Evolutionary conservation across 1,140 invertebrate genomes (phyloP).

Genomic region (Condylostylus longicornis): DNA sequence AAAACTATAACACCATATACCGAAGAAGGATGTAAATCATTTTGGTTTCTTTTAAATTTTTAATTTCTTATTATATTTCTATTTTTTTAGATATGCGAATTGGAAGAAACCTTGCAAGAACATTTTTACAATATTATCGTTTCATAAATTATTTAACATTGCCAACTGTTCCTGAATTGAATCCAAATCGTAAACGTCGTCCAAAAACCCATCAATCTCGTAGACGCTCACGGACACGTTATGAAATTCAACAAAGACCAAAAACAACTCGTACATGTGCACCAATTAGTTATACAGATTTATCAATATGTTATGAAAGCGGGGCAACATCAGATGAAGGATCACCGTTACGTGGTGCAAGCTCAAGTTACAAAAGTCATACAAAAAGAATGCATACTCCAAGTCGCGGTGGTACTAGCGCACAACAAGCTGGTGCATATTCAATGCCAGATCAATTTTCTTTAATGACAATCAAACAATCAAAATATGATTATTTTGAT

Average conservation of each 20-base stretch:
- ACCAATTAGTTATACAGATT: constrained; percentile 41
- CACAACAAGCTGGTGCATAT: constrained; percentile 12
- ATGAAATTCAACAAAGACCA: constrained; percentile 36
- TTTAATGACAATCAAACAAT: constrained; percentile 26
- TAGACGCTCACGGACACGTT: constrained; percentile 32
- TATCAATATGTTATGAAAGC: constrained; percentile 40
- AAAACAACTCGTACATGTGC: constrained; percentile 40
- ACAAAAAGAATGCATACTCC: too few species aligned
- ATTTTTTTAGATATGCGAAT: constrained; percentile 40
- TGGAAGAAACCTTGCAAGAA: constrained; percentile 58
- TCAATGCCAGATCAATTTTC: constrained; percentile 21
- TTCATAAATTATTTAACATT: constrained; percentile 51
- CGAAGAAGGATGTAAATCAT: constrained; percentile 67
- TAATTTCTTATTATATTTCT: background rate
- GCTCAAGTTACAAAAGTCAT: constrained; percentile 5
- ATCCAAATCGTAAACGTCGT: constrained; percentile 34
- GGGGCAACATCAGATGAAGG: constrained; percentile 34
- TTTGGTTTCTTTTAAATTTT: background rate
- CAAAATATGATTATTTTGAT: constrained; percentile 31
- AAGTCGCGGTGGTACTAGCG: constrained; percentile 12
- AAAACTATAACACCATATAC: constrained; percentile 63
- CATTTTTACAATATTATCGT: constrained; percentile 67
- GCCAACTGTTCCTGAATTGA: constrained; percentile 36
- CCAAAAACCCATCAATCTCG: constrained; percentile 34
- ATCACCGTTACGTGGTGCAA: constrained; percentile 18